Base-by-base conservation (phyloP, 2,888 invertebrate species). In the Noctua pronuba region DNA sequence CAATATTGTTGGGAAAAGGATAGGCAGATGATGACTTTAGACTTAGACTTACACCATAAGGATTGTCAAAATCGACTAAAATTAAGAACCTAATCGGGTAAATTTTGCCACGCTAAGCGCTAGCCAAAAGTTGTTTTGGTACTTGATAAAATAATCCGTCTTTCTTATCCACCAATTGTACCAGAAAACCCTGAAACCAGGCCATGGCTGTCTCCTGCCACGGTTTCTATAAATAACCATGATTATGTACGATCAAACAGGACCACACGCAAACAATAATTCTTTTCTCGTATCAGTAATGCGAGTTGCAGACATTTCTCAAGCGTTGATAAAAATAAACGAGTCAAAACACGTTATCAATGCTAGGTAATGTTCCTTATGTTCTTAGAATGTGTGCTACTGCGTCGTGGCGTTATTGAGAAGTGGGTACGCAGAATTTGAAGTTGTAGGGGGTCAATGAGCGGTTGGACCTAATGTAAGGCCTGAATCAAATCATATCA, bases 331-430 rank as follows among this genome's bases (percentile, higher is more conserved):
- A 87, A 88, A 88, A 86, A 88, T 80, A 79, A 82, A 80, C 79
- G 74, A 86, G 79, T 79, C 85, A 87, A 79, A 86, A 88, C 87
- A 85, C 62, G 67, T 88, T 88, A 88, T 87, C 87, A 72, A 58
- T 62, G 62, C 77, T 88, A 77, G 75, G 79, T 80, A 80, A 74
- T 75, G 49, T 74, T n/a, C 35, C 38, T 65, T 76, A 77, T 49
- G 78, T 81, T 85, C 84, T 88, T 67, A 78, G 83, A 79, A 84
- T 81, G 68, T 70, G 58, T 77, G 76, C 62, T 77, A 83, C 60
- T 69, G 72, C 69, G 64, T 38, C 1, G 44, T 79, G 24, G n/a
- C 8, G 38, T 16, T 38, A 46, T 49, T 28, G 3, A 18, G n/a
- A 28, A 35, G 31, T 41, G 16, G 38, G 28, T 64, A 28, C 65